Conservation (phyloP, 2,888 invertebrate genomes). For the Pyralis farinalis region DNA sequence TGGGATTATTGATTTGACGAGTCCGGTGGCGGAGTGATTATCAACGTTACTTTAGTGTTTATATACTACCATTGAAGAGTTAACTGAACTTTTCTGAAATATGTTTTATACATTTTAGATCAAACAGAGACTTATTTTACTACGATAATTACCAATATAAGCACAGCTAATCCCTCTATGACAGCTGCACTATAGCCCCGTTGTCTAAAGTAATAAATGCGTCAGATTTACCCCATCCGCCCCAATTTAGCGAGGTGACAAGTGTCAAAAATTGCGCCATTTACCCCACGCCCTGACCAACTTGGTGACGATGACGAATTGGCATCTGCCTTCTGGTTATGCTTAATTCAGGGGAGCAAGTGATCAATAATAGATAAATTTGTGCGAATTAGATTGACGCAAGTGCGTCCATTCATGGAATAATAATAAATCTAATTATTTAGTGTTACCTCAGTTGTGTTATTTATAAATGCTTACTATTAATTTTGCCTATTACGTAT, state of each 20-base stretch:
- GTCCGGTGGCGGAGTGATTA: too few relatives aligned
- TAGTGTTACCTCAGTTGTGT: too few relatives aligned
- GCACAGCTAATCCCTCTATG: background rate
- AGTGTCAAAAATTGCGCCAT: constrained; percentile 46
- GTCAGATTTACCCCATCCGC: constrained; percentile 46
- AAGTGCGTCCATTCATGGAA: too few relatives aligned
- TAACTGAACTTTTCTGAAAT: too few relatives aligned
- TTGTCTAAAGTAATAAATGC: constrained; percentile 9
- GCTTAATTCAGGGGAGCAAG: constrained; percentile 45
- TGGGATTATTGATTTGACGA: too few relatives aligned
- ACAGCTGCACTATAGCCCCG: constrained; percentile 10
- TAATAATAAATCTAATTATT: too few relatives aligned
- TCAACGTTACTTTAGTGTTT: too few relatives aligned
- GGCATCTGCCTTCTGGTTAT: constrained; percentile 56
- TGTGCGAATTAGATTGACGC: constrained; percentile 35
- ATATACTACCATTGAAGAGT: too few relatives aligned
- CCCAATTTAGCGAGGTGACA: constrained; percentile 55
- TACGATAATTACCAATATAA: background rate
- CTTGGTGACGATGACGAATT: constrained; percentile 34
- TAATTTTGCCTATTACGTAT: too few relatives aligned
- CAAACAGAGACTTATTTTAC: too few relatives aligned
- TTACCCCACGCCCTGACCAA: constrained; percentile 26
- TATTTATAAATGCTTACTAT: too few relatives aligned
- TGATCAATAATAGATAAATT: constrained; percentile 53
- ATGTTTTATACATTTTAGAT: too few relatives aligned